Evolutionary conservation across 2,113 vertebrate genomes (phyloP), one percentile per base, ranked within the genome.

Genomic region (Calonectris borealis): DNA sequence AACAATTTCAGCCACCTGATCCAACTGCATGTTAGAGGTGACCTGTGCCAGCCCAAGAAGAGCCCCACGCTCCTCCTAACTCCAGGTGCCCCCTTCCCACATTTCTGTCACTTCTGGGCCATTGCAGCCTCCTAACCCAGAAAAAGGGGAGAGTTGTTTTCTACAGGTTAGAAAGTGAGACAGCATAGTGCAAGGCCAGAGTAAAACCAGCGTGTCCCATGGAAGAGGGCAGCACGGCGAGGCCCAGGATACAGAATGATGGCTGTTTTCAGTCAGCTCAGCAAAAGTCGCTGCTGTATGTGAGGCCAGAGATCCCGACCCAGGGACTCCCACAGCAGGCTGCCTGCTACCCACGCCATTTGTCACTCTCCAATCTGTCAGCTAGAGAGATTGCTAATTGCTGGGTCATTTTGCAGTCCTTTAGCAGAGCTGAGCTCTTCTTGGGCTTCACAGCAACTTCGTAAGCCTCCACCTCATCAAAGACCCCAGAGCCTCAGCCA

Each of bases 141-240:
- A 7, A 54, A 40, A 65, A 48, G 31, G 8, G 9, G 4, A n/a
- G 32, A 57, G 7, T 9, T 51, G 11, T 58, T 90, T 71, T 29
- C 52, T n/a, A 9, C 11, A 34, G 21, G 29, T 57, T 46, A 61
- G 38, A 58, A 26, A 34, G 10, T 14, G 40, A 93, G 36, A 36
- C 7, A 34, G 3, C 1, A 1, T 10, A 60, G 11, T 26, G 36
- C 18, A 48, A 82, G n/a, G 32, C 40, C 49, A 22, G 64, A 81
- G 27, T 31, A 48, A 82, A 92, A 85, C 4, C 42, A 34, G 16
- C 0, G 0, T 8, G 19, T 40, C 34, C 14, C 14, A 7, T 24
- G 31, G 65, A 51, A 51, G 21, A 48, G 40, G 14, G 6, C 9
- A 55, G 24, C 25, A 16, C 0, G 0, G 27, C 1, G 1, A 62